phyloP scores from a whole-genome alignment of 2,888 invertebrate genomes.

The Acanthacorydalis orientalis region DNA sequence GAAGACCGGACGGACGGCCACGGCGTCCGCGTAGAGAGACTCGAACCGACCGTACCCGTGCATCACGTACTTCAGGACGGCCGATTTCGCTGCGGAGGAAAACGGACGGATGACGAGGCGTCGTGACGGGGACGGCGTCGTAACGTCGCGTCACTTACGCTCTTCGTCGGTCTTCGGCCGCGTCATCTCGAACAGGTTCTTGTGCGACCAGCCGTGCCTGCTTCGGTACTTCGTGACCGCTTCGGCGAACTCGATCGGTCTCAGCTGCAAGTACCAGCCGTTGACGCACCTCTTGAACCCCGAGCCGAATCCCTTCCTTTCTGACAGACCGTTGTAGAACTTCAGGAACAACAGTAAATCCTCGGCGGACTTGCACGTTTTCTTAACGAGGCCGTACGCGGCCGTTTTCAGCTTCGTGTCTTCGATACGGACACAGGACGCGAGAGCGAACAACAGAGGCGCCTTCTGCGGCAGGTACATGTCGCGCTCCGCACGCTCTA shows the following conservation, averaged over 20 bases:
- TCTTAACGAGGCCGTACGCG: conserved; percentile 32
- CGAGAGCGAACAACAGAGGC: conserved; percentile 1
- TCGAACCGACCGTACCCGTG: conserved; percentile 30
- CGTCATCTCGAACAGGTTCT: conserved; percentile 47
- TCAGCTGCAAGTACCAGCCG: conserved; percentile 45
- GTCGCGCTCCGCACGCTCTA: neutral
- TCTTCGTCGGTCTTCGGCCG: conserved; percentile 35
- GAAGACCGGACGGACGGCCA: conserved; percentile 21
- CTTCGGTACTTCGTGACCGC: conserved; percentile 43
- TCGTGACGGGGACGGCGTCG: neutral
- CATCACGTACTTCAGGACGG: conserved; percentile 10
- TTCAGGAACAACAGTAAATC: conserved; percentile 21
- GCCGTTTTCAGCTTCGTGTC: conserved; percentile 27
- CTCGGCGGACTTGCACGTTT: conserved; percentile 43
- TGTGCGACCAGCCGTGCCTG: conserved; percentile 53
- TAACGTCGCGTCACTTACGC: conserved; percentile 24
- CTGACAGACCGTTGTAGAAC: conserved; percentile 11
- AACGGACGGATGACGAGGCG: neutral
- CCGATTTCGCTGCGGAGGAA: conserved; percentile 12
- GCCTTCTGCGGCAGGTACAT: neutral
- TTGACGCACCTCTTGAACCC: conserved; percentile 44
- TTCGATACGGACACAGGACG: conserved; percentile 2
- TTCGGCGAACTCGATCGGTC: conserved; percentile 41
- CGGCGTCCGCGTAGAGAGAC: conserved; percentile 21
- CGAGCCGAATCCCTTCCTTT: conserved; percentile 33